Conservation (phyloP, 2,888 invertebrate species). For the Aphodius sticticus region DNA sequence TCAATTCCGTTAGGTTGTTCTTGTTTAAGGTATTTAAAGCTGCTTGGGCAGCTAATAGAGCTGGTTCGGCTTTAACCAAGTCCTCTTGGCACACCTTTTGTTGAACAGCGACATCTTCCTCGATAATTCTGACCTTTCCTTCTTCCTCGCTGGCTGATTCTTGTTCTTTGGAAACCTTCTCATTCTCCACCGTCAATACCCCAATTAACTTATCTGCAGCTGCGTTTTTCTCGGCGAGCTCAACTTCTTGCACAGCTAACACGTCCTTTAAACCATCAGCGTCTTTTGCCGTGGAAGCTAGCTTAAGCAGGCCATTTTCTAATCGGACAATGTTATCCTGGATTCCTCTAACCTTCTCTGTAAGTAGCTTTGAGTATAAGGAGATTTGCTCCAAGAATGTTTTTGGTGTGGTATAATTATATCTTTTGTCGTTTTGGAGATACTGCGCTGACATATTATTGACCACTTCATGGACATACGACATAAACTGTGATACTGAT, state of each 20-base stretch:
- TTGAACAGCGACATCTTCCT: conserved; percentile 85
- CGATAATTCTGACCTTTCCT: conserved; percentile 87
- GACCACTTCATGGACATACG: conserved; percentile 87
- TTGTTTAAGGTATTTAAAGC: conserved; percentile 93
- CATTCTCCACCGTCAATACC: conserved; percentile 88
- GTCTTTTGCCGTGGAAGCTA: conserved; percentile 86
- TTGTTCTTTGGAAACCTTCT: conserved; percentile 89
- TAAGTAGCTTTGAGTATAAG: conserved; percentile 77
- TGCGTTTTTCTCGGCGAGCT: conserved; percentile 86
- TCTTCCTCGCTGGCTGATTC: conserved; percentile 85
- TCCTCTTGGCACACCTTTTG: conserved; percentile 89
- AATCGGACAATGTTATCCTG: conserved; percentile 79
- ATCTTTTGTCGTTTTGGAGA: conserved; percentile 84
- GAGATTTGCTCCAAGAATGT: conserved; percentile 93
- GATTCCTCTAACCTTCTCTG: conserved; percentile 73
- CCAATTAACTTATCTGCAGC: conserved; percentile 88
- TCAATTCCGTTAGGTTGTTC: conserved; percentile 91
- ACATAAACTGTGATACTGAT: conserved; percentile 87
- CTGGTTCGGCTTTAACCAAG: conserved; percentile 90
- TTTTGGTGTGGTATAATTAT: conserved; percentile 97
- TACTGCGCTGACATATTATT: conserved; percentile 85
- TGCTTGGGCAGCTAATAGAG: conserved; percentile 86
- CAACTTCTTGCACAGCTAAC: conserved; percentile 69
- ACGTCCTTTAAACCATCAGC: conserved; percentile 83
- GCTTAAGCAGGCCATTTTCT: conserved; percentile 87